Conservation (phyloP, 1,140 invertebrate species). For the Drosophila eugracilis region DNA sequence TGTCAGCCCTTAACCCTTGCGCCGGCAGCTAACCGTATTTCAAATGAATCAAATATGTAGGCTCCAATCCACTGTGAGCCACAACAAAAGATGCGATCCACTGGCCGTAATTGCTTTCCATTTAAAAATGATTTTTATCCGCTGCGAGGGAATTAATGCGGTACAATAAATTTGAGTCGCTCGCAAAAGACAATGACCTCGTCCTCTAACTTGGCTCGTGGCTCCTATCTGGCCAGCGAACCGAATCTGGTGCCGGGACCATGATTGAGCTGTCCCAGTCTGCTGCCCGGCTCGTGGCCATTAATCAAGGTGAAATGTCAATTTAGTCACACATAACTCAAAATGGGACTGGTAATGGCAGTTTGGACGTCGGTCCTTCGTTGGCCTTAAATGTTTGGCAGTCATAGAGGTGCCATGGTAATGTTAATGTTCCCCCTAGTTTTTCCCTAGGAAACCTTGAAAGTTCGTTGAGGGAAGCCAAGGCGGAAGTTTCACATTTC, state of each 20-base stretch:
- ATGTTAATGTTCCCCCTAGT: background rate
- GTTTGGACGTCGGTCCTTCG: conserved; percentile 5
- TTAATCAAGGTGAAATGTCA: conserved; percentile 74
- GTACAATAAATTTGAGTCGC: conserved; percentile 54
- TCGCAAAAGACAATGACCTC: conserved; percentile 57
- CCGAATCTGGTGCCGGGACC: conserved; percentile 13
- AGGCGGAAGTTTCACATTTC: conserved; percentile 39
- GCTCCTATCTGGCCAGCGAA: conserved; percentile 15
- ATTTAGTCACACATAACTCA: conserved; percentile 62
- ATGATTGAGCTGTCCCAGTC: conserved; percentile 45
- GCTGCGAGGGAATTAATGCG: conserved; percentile 42
- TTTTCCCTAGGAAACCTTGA: conserved; percentile 40
- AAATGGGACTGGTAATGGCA: conserved; percentile 43
- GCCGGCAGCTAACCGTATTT: conserved; percentile 14
- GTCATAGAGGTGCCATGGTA: conserved; percentile 20
- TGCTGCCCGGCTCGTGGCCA: conserved; percentile 14
- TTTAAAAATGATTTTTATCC: conserved; percentile 41
- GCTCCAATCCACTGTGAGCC: background rate
- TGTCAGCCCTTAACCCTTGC: conserved; percentile 24
- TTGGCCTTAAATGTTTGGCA: conserved; percentile 7
- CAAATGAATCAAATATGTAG: conserved; percentile 52
- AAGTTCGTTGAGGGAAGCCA: conserved; percentile 13
- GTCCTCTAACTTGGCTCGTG: conserved; percentile 14
- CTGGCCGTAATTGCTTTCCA: conserved; percentile 34
- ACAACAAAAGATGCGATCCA: conserved; percentile 33